A percentile compares a stretch with the other conserved stretches of the same genome.
phyloP scores from a whole-genome alignment of 2,888 invertebrate genomes.

The Rhingia campestris region DNA sequence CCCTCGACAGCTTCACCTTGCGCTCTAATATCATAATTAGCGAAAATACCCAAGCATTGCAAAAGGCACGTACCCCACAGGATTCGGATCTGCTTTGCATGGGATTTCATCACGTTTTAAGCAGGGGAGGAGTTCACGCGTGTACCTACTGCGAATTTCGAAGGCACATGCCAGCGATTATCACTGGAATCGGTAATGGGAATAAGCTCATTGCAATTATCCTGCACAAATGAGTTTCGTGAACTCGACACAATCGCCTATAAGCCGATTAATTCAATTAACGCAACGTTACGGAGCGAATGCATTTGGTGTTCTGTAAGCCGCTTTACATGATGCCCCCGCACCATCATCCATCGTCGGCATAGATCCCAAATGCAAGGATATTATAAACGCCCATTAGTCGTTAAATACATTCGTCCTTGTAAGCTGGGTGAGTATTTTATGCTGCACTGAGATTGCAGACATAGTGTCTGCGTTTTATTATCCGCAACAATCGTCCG shows the following conservation, averaged over 20 bases:
- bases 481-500: slow-evolving; percentile 53
- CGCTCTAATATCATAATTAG: slow-evolving; percentile 63
- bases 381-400: slow-evolving; percentile 60
- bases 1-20: slow-evolving; percentile 48
- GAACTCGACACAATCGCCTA: slow-evolving; percentile 34
- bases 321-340: slow-evolving; percentile 35
- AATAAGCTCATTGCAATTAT: slow-evolving; percentile 70
- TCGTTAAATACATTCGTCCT: slow-evolving; percentile 69
- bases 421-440: slow-evolving; percentile 30
- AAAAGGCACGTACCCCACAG: slow-evolving; percentile 60
- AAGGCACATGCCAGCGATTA: slow-evolving; percentile 57
- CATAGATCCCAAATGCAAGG: slow-evolving; percentile 26
- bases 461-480: slow-evolving; percentile 65
- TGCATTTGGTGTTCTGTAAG: slow-evolving; percentile 54
- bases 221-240: slow-evolving; percentile 63
- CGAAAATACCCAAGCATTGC: slow-evolving; percentile 54
- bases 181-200: slow-evolving; percentile 9
- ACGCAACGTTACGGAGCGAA: slow-evolving; percentile 48
- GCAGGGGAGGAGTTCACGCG: slow-evolving; percentile 13
- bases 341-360: slow-evolving; percentile 1
- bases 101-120: slow-evolving; percentile 62
- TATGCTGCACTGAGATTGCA: slow-evolving; percentile 35
- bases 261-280: slow-evolving; percentile 74
- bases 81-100: slow-evolving; percentile 71
- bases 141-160: slow-evolving; percentile 75